Evolutionary conservation across 53 echinoderm and acorn worm species (phyloP).

Genomic region (Hippasteria phrygiana): DNA sequence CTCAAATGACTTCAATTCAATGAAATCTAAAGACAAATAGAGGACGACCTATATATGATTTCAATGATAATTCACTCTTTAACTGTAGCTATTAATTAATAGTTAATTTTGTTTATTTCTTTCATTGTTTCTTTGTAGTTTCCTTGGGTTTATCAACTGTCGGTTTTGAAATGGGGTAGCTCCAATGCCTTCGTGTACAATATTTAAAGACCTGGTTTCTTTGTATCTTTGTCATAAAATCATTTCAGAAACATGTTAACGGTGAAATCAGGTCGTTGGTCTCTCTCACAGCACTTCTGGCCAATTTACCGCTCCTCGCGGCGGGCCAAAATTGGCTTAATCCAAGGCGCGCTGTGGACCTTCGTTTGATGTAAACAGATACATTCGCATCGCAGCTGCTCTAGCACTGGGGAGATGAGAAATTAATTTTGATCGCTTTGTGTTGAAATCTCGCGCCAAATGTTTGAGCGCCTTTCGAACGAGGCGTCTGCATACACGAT

Average conservation of each 20-base stretch:
- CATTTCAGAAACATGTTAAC: not conserved
- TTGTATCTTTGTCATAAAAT: not conserved
- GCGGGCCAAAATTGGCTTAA: constrained; percentile 30
- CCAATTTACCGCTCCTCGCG: not conserved
- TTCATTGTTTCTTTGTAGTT: too few relatives aligned
- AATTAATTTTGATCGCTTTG: constrained; percentile 61
- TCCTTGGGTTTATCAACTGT: too few relatives aligned
- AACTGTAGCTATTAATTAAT: too few relatives aligned
- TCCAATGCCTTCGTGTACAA: too few relatives aligned
- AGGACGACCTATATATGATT: too few relatives aligned
- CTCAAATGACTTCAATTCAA: too few relatives aligned
- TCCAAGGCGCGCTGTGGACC: not conserved
- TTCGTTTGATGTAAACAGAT: constrained; percentile 24
- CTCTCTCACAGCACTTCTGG: constrained; percentile 2
- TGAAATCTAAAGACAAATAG: too few relatives aligned
- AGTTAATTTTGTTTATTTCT: too few relatives aligned
- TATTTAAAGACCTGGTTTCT: not conserved
- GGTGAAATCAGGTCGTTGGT: constrained; percentile 19
- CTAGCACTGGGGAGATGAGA: constrained; percentile 38
- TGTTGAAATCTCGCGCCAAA: constrained; percentile 58
- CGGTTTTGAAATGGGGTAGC: too few relatives aligned
- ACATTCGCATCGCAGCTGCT: constrained; percentile 53
- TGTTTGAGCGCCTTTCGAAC: constrained; percentile 1
- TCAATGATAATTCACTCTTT: too few relatives aligned
- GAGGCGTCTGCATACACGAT: constrained; percentile 24